Evolutionary conservation across 2,888 invertebrate genomes (phyloP).

Genomic region (Drosophila ustulata): DNA sequence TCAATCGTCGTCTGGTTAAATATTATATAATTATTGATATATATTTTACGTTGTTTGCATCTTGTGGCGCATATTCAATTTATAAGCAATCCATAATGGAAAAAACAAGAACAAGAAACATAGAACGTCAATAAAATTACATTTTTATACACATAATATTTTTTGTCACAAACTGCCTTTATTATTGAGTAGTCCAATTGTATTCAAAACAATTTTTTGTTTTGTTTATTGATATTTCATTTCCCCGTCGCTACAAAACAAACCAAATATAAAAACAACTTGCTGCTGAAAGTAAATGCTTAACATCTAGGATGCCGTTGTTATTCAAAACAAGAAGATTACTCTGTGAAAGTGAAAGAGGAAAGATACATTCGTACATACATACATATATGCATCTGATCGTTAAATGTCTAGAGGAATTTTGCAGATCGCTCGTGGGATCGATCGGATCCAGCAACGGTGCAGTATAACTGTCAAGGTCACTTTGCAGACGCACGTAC

Average conservation of each 20-base stretch:
- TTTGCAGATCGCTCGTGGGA: background rate
- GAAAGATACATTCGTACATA: background rate
- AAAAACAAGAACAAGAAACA: too few species aligned
- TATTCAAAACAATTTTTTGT: background rate
- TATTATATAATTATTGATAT: too few species aligned
- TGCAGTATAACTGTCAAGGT: conserved; percentile 59
- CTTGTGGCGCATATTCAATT: too few species aligned
- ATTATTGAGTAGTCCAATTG: background rate
- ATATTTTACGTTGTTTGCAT: too few species aligned
- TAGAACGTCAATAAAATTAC: too few species aligned
- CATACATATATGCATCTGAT: background rate
- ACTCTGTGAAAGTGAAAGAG: background rate
- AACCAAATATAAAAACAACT: background rate
- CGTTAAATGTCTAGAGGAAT: background rate
- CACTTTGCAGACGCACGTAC: conserved; percentile 76
- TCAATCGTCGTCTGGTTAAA: too few species aligned
- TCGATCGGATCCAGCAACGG: background rate
- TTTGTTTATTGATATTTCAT: too few species aligned
- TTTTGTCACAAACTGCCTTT: too few species aligned
- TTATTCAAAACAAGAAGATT: too few species aligned
- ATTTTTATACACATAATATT: too few species aligned
- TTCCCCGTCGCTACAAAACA: background rate
- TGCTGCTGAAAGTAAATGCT: background rate
- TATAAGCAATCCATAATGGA: too few species aligned
- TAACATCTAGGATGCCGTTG: too few species aligned